Percentiles rank a stretch among this genome's conserved stretches.
Evolutionary conservation across 2,888 invertebrate species (phyloP).

Genomic region (Drosophila lacicola): DNA sequence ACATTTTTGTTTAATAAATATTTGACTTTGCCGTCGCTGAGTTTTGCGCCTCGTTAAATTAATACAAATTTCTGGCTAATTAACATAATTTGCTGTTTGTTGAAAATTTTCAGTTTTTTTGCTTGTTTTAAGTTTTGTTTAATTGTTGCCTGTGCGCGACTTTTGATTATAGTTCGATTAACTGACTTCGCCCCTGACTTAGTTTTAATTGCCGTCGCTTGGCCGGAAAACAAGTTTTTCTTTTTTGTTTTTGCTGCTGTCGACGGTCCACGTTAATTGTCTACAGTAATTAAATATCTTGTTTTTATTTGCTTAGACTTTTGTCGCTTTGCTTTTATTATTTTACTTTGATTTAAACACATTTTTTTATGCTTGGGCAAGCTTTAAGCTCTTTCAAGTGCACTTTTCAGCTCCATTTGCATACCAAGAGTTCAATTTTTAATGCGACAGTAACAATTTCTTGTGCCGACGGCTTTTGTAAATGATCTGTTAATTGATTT

Average conservation of each 20-base stretch:
- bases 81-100: slow-evolving; percentile 76
- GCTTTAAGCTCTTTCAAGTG: too few species aligned
- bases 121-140: neutral
- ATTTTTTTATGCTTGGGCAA: too few species aligned
- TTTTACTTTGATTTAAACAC: slow-evolving; percentile 4
- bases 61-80: slow-evolving; percentile 68
- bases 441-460: too few species aligned
- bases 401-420: too few species aligned
- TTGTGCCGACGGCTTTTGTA: too few species aligned
- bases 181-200: neutral
- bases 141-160: slow-evolving; percentile 7
- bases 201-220: slow-evolving; percentile 66
- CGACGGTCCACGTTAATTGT: slow-evolving; percentile 56
- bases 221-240: slow-evolving; percentile 54
- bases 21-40: slow-evolving; percentile 64
- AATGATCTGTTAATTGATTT: too few species aligned
- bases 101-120: slow-evolving; percentile 12
- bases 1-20: slow-evolving; percentile 32
- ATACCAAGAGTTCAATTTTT: too few species aligned
- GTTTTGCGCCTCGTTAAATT: slow-evolving; percentile 76
- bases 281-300: slow-evolving; percentile 48
- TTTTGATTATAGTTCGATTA: slow-evolving; percentile 16
- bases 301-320: slow-evolving; percentile 3
- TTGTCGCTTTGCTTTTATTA: neutral
- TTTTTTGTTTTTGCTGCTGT: neutral